Conservation (phyloP, 2,888 invertebrate genomes). For the Sinopyrophorus schimmeli region DNA sequence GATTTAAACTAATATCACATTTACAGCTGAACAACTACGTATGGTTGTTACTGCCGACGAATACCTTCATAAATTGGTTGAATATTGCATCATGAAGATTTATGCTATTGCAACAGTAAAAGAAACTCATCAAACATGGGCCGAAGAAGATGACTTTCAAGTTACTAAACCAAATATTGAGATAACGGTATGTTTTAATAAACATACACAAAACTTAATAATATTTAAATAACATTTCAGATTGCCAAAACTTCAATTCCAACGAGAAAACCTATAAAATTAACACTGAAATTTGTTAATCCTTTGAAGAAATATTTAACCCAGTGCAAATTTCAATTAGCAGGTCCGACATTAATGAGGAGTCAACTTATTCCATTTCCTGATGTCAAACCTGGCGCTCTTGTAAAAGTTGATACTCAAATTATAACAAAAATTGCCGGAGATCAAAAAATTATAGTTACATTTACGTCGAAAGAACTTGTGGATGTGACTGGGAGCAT, state of each 20-base stretch:
- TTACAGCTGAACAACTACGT: conserved; percentile 60
- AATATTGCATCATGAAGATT: conserved; percentile 79
- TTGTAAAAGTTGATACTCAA: conserved; percentile 60
- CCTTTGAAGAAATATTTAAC: conserved; percentile 68
- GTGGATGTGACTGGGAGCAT: conserved; percentile 72
- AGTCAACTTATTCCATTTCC: conserved; percentile 62
- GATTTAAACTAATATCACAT: neutral
- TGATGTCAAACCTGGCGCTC: conserved; percentile 61
- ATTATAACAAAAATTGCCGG: conserved; percentile 68
- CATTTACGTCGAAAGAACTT: conserved; percentile 71
- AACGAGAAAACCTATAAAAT: conserved; percentile 60
- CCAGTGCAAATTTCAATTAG: conserved; percentile 69
- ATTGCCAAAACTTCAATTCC: conserved; percentile 62
- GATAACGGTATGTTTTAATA: conserved; percentile 60
- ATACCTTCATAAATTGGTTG: conserved; percentile 77
- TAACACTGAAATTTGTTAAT: conserved; percentile 68
- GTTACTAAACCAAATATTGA: conserved; percentile 71
- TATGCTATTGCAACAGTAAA: conserved; percentile 76
- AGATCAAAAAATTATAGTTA: conserved; percentile 68
- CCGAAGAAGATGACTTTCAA: conserved; percentile 81
- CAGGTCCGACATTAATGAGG: conserved; percentile 68
- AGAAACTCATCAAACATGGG: conserved; percentile 82
- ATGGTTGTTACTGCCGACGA: conserved; percentile 67
- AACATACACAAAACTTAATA: conserved; percentile 9
- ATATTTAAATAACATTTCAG: conserved; percentile 59